Percentiles rank a stretch among this genome's conserved stretches.
Conservation (phyloP, 2,888 invertebrate species). For the Nephrotoma appendiculata region DNA sequence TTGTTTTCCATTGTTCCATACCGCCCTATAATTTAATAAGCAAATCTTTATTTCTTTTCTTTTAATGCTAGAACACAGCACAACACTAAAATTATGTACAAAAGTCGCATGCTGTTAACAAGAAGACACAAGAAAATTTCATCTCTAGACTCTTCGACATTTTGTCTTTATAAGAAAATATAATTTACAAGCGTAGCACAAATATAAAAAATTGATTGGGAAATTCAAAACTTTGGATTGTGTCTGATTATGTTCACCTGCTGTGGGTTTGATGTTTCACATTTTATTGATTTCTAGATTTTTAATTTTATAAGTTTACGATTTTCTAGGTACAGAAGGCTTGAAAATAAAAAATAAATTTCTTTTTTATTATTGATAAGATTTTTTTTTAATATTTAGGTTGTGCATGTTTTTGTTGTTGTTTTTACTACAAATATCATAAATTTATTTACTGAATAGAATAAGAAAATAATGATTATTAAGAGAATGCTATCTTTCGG, state of each 20-base stretch:
- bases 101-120: background rate
- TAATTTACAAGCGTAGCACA: background rate
- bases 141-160: background rate
- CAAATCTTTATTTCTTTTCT: background rate
- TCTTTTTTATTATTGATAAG: background rate
- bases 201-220: background rate
- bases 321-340: background rate
- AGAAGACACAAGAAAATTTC: background rate
- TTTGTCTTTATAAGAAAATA: background rate
- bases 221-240: background rate
- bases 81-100: background rate
- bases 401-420: background rate
- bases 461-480: background rate
- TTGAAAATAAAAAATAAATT: background rate
- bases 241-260: constrained; percentile 3
- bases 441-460: background rate
- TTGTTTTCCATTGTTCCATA: background rate
- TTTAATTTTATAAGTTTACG: background rate
- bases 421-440: background rate
- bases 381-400: background rate
- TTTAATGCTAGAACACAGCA: background rate
- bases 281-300: background rate
- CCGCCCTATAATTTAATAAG: background rate
- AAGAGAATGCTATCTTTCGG: background rate
- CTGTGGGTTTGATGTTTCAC: constrained; percentile 1